These are phyloP conservation scores for Drosophila merina DNA, from an alignment of 2,888 invertebrate genomes.

Conservation along the genomic window DNA sequence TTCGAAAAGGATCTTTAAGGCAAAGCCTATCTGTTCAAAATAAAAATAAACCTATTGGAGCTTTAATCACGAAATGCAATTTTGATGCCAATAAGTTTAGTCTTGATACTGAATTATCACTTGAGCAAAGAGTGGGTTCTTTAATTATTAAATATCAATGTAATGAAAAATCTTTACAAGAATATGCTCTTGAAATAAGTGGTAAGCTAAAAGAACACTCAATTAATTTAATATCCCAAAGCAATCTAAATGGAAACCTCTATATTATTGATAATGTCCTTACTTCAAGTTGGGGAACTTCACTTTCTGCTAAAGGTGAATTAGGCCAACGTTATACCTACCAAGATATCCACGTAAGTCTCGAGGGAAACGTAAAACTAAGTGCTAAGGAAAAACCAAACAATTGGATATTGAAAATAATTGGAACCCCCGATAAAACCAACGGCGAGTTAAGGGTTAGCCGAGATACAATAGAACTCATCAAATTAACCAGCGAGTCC, in stretches of 20 bases:
- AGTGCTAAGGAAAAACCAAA: slow-evolving; percentile 74
- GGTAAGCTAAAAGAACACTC: slow-evolving; percentile 83
- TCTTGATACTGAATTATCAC: slow-evolving; percentile 86
- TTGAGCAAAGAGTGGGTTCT: slow-evolving; percentile 86
- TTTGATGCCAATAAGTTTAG: slow-evolving; percentile 80
- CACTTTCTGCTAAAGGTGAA: slow-evolving; percentile 78
- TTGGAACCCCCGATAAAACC: slow-evolving; percentile 81
- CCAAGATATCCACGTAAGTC: slow-evolving; percentile 78
- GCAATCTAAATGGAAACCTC: slow-evolving; percentile 82
- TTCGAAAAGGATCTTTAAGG: slow-evolving; percentile 59
- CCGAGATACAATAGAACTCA: slow-evolving; percentile 74
- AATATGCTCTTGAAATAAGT: slow-evolving; percentile 86
- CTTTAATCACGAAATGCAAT: slow-evolving; percentile 84
- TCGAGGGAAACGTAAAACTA: slow-evolving; percentile 76
- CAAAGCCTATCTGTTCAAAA: slow-evolving; percentile 60
- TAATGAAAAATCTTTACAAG: slow-evolving; percentile 81
- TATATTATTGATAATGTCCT: slow-evolving; percentile 73
- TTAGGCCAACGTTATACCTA: slow-evolving; percentile 74
- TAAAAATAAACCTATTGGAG: slow-evolving; percentile 49
- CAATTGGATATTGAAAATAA: slow-evolving; percentile 73
- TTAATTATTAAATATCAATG: slow-evolving; percentile 84
- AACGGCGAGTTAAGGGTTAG: slow-evolving; percentile 82
- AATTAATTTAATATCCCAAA: slow-evolving; percentile 73
- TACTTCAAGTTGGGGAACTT: slow-evolving; percentile 80
- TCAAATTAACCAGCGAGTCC: slow-evolving; percentile 71